phyloP scores from a whole-genome alignment of 2,113 vertebrate genomes.

The Sula dactylatra region DNA sequence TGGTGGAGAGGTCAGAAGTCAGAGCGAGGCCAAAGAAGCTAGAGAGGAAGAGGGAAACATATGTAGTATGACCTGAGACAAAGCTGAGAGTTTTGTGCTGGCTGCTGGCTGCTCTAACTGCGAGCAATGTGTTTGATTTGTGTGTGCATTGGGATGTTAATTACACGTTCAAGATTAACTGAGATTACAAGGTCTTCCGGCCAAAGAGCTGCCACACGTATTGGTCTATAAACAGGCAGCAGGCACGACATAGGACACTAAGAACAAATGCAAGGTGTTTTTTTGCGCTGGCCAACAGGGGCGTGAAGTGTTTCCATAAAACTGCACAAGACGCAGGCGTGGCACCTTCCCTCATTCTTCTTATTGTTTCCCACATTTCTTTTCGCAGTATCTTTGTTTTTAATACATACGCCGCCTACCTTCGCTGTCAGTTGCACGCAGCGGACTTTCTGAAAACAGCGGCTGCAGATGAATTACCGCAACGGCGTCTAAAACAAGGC shows the following conservation, averaged over 20 bases:
- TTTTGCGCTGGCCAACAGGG: not conserved
- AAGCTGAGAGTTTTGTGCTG: not conserved
- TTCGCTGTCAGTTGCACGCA: accelerated
- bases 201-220: not conserved
- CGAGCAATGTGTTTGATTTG: not conserved
- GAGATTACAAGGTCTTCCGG: not conserved
- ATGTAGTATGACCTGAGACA: not conserved
- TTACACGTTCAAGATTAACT: not conserved
- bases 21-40: not conserved
- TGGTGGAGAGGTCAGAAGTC: not conserved
- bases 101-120: not conserved
- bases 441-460: accelerated
- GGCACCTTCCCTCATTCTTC: not conserved
- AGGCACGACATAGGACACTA: accelerated
- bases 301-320: not conserved
- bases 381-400: not conserved
- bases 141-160: not conserved
- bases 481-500: accelerated
- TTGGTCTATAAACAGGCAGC: not conserved
- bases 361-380: not conserved
- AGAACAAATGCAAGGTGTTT: accelerated
- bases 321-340: not conserved
- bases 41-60: not conserved
- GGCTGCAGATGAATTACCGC: accelerated
- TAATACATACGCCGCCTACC: accelerated